Evolutionary conservation across 2,888 invertebrate genomes (phyloP).

Genomic region (Ichneumoninae sp.): DNA sequence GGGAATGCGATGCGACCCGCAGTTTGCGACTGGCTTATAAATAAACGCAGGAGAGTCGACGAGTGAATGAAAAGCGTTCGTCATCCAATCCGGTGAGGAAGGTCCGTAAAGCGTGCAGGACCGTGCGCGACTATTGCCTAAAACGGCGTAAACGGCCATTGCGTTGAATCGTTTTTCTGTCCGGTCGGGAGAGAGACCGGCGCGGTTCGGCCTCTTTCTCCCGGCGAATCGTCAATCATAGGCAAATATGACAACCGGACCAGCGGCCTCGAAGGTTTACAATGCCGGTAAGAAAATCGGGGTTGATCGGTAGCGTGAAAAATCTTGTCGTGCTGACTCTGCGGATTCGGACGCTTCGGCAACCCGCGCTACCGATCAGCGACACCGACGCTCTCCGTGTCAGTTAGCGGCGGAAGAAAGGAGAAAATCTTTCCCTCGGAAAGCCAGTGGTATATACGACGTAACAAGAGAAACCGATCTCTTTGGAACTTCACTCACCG

Average conservation of each 20-base stretch:
- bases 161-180: slow-evolving; percentile 52
- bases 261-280: slow-evolving; percentile 67
- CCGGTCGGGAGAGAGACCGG: slow-evolving; percentile 67
- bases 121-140: slow-evolving; percentile 38
- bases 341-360: slow-evolving; percentile 80
- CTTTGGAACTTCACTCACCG: slow-evolving; percentile 36
- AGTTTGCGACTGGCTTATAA: slow-evolving; percentile 57
- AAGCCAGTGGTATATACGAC: not conserved
- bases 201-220: slow-evolving; percentile 56
- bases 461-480: slow-evolving; percentile 6
- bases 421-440: slow-evolving; percentile 34
- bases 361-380: slow-evolving; percentile 17
- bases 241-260: slow-evolving; percentile 83
- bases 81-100: slow-evolving; percentile 75
- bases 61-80: slow-evolving; percentile 80
- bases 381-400: slow-evolving; percentile 19
- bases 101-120: slow-evolving; percentile 51
- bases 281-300: slow-evolving; percentile 54
- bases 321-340: slow-evolving; percentile 82
- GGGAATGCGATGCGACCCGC: slow-evolving; percentile 78
- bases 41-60: slow-evolving; percentile 17
- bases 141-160: slow-evolving; percentile 60
- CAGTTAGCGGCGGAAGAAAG: slow-evolving; percentile 24
- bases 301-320: slow-evolving; percentile 80
- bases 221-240: slow-evolving; percentile 82